Evolutionary conservation across 1,140 invertebrate species (phyloP).

Genomic region (Hypsibius dujardini): DNA sequence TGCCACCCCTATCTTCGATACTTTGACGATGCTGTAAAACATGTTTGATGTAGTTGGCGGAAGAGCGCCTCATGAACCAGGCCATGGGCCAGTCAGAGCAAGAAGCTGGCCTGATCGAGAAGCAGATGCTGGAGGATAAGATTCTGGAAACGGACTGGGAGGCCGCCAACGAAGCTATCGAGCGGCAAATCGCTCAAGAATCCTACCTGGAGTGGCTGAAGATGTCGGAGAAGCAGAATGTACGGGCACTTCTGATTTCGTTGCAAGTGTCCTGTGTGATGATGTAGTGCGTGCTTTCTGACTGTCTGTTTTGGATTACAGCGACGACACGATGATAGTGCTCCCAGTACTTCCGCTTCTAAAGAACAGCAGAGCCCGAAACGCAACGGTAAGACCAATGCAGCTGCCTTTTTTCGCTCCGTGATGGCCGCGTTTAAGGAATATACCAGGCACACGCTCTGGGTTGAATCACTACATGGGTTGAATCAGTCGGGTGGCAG

Average conservation of each 20-base stretch:
- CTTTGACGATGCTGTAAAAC: neutral
- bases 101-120: slow-evolving; percentile 27
- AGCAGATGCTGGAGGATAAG: slow-evolving; percentile 84
- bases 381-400: neutral
- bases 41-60: slow-evolving; percentile 39
- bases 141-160: slow-evolving; percentile 79
- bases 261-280: too few relatives aligned
- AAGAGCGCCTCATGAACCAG: slow-evolving; percentile 55
- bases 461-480: too few relatives aligned
- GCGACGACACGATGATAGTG: neutral
- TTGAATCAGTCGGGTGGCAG: too few relatives aligned
- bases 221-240: slow-evolving; percentile 45
- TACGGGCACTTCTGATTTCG: too few relatives aligned
- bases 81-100: slow-evolving; percentile 64
- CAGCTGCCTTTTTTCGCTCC: neutral
- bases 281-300: too few relatives aligned
- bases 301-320: neutral
- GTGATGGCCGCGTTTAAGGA: too few relatives aligned
- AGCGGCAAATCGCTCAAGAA: slow-evolving; percentile 71
- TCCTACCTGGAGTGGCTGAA: slow-evolving; percentile 70
- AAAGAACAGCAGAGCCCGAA: slow-evolving; percentile 19
- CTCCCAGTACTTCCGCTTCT: slow-evolving; percentile 22
- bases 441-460: too few relatives aligned
- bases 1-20: too few relatives aligned
- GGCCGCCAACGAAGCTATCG: slow-evolving; percentile 73